Percentiles rank a stretch among this genome's conserved stretches.
Evolutionary conservation across 2,888 invertebrate genomes (phyloP).

Genomic region (Sepioteuthis lessoniana): DNA sequence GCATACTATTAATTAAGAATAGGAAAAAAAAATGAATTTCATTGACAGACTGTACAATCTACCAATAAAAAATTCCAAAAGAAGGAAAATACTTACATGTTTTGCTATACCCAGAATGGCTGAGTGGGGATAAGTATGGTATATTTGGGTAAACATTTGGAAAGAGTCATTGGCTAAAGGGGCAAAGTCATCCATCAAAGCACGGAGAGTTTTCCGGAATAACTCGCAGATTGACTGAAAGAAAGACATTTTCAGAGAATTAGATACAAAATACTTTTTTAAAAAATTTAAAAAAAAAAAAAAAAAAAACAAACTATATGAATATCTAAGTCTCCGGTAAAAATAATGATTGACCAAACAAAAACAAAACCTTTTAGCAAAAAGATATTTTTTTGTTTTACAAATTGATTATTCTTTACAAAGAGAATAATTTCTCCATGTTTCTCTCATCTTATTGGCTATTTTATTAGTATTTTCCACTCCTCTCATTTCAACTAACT

Average conservation of each 20-base stretch:
- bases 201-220: constrained; percentile 83
- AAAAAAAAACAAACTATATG: neutral
- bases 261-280: neutral
- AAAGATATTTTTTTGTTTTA: too few species aligned
- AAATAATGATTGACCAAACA: too few species aligned
- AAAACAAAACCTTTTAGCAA: too few species aligned
- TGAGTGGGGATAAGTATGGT: constrained; percentile 82
- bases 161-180: constrained; percentile 83
- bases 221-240: constrained; percentile 83
- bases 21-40: neutral
- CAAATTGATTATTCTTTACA: too few species aligned
- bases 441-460: too few species aligned
- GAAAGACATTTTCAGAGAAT: neutral
- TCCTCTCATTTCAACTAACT: too few species aligned
- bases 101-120: constrained; percentile 84
- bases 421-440: too few species aligned
- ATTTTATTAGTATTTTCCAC: too few species aligned
- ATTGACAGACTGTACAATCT: neutral
- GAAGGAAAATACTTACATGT: constrained; percentile 78
- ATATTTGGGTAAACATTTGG: constrained; percentile 82
- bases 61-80: neutral
- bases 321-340: neutral
- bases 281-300: neutral
- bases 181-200: constrained; percentile 83
- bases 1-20: neutral